Conservation (phyloP, 2,888 invertebrate species). For the Girardia tigrina region DNA sequence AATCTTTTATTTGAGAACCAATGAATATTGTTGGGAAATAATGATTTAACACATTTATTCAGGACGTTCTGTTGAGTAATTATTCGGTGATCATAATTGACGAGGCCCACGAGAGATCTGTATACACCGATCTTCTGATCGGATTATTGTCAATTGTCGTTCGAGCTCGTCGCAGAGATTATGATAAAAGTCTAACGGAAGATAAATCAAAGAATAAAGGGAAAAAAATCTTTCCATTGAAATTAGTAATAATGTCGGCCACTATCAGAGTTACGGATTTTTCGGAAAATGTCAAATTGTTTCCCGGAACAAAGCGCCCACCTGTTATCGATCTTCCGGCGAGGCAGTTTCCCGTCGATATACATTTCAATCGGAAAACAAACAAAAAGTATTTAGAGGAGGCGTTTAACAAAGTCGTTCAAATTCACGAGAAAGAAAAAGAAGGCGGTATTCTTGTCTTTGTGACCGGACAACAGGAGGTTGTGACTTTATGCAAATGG, state of each 20-base stretch:
- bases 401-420: slow-evolving; percentile 69
- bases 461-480: slow-evolving; percentile 87
- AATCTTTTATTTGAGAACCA: no score
- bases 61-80: slow-evolving; percentile 32
- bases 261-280: slow-evolving; percentile 84
- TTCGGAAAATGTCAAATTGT: slow-evolving; percentile 65
- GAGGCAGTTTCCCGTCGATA: slow-evolving; percentile 80
- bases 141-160: slow-evolving; percentile 33
- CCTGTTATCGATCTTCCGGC: slow-evolving; percentile 57
- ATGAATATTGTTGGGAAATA: background rate
- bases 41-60: slow-evolving; percentile 23
- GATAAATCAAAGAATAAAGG: background rate
- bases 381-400: slow-evolving; percentile 72
- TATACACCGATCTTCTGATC: slow-evolving; percentile 34
- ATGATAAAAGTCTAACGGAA: background rate
- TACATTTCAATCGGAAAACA: slow-evolving; percentile 81
- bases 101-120: slow-evolving; percentile 35
- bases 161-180: slow-evolving; percentile 5
- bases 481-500: slow-evolving; percentile 58
- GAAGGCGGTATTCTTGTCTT: slow-evolving; percentile 82
- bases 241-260: slow-evolving; percentile 93
- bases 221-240: slow-evolving; percentile 59
- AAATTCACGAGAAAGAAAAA: slow-evolving; percentile 66
- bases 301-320: slow-evolving; percentile 54
- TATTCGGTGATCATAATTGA: slow-evolving; percentile 34